Conservation (phyloP, 2,797 vertebrate species). For the Columba guinea region DNA sequence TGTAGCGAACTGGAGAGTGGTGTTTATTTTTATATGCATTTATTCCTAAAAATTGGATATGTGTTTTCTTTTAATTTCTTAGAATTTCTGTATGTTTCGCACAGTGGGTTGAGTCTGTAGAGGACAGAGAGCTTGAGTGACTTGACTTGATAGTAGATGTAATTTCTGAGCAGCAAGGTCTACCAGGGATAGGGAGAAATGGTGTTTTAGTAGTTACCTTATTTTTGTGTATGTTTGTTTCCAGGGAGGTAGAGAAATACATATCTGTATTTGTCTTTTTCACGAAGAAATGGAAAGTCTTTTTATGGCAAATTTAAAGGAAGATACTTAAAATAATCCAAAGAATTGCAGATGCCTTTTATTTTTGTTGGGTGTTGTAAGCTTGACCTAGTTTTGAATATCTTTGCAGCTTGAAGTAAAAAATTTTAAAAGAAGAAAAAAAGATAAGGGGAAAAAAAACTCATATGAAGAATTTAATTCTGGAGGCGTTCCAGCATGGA, state of each 20-base stretch:
- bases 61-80: not conserved
- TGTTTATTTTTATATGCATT: not conserved
- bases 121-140: not conserved
- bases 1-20: not conserved
- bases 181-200: not conserved
- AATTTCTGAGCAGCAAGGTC: not conserved
- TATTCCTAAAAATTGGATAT: not conserved
- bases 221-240: not conserved
- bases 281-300: not conserved
- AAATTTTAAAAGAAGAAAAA: too few species aligned
- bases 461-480: not conserved
- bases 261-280: not conserved
- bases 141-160: not conserved
- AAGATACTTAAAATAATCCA: not conserved
- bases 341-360: not conserved
- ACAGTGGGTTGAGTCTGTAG: not conserved
- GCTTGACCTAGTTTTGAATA: constrained; percentile 34
- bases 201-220: not conserved
- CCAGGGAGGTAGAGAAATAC: not conserved
- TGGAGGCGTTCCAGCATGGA: not conserved
- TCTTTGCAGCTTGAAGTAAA: not conserved
- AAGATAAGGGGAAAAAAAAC: accelerated
- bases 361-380: not conserved
- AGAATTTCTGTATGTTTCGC: not conserved
- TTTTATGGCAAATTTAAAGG: not conserved